These are phyloP conservation scores for rat (Rattus norvegicus) DNA, from an alignment of 2,113 vertebrate species.

Conservation along the genomic window GRCr8 NC_086029.1:27333501-27334000, in stretches of 20 bases:
- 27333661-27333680: background rate
- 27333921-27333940: background rate
- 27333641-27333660: background rate
- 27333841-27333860: background rate
- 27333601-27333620: rapidly evolving
- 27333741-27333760: too few relatives aligned
- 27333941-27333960: background rate
- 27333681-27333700: background rate
- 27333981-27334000: background rate
- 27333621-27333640: background rate
- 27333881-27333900: background rate
- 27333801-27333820: too few relatives aligned
- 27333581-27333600: background rate
- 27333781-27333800: too few relatives aligned
- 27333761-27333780: too few relatives aligned
- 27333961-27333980: background rate
- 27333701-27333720: background rate
- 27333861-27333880: background rate
- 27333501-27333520: background rate
- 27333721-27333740: background rate
- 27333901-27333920: background rate
- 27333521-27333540: too few relatives aligned
- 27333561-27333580: background rate
- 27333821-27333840: too few relatives aligned
- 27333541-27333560: background rate